These are phyloP conservation scores for Chelmon rostratus DNA, from an alignment of 2,797 vertebrate genomes.

Conservation along the genomic window DNA sequence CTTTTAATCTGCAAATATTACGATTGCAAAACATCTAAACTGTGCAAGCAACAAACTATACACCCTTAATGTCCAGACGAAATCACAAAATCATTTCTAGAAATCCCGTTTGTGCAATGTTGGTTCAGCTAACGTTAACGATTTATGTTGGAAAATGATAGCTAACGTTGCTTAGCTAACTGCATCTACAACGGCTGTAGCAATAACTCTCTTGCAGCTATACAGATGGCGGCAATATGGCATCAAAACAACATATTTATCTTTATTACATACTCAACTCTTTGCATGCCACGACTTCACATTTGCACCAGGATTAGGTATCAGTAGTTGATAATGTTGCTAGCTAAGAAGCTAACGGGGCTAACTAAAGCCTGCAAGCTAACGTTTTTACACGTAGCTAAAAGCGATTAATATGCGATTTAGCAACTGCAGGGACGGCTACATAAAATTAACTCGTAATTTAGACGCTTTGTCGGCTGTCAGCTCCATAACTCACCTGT, in stretches of 20 bases:
- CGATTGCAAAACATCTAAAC: too few species aligned
- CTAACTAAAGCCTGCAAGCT: constrained; percentile 39
- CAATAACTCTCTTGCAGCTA: background rate
- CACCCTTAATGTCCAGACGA: too few species aligned
- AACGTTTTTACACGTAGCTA: background rate
- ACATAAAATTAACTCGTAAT: accelerated
- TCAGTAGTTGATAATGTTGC: accelerated
- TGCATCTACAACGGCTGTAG: background rate
- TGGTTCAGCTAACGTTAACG: background rate
- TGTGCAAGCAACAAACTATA: background rate
- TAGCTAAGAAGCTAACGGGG: constrained; percentile 17
- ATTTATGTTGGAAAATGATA: too few species aligned
- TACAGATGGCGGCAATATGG: accelerated
- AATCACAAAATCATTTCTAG: too few species aligned
- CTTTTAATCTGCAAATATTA: too few species aligned
- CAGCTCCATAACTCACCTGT: constrained; percentile 66
- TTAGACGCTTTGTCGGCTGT: accelerated
- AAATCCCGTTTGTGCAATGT: too few species aligned
- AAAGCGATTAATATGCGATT: background rate
- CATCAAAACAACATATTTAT: accelerated
- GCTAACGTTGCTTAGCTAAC: background rate
- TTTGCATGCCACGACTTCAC: too few species aligned
- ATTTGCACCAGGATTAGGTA: background rate
- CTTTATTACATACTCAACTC: accelerated
- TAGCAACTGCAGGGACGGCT: accelerated